phyloP scores from a whole-genome alignment of 2,113 vertebrate genomes.

The Crotalus horridus region DNA sequence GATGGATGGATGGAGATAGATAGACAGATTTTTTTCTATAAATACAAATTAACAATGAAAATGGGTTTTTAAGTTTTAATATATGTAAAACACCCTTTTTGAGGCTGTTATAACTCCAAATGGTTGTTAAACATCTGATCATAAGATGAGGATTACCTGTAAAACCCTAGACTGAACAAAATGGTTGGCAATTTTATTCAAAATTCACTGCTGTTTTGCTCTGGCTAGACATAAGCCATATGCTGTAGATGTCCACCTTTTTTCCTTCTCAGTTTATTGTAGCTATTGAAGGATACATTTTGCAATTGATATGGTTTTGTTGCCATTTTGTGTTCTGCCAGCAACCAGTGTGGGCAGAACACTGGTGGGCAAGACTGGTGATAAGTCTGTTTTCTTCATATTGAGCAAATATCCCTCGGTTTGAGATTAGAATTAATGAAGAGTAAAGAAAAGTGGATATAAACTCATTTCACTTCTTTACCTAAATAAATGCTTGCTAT shows the following conservation, averaged over 20 bases:
- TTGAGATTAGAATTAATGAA: slow-evolving; percentile 5
- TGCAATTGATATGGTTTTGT: background rate
- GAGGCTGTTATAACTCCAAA: background rate
- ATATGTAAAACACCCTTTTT: background rate
- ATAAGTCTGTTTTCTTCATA: background rate
- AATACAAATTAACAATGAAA: background rate
- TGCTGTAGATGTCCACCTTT: background rate
- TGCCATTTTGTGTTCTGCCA: background rate
- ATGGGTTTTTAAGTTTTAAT: background rate
- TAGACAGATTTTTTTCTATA: background rate
- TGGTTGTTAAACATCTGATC: background rate
- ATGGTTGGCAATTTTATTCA: background rate
- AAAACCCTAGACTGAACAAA: background rate
- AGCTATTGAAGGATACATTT: background rate
- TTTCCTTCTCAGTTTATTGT: background rate
- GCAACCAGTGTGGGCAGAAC: background rate
- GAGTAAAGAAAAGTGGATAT: background rate
- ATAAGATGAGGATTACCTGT: background rate
- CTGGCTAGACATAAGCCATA: background rate
- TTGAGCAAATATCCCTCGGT: background rate
- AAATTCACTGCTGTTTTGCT: background rate
- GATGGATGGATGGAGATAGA: background rate
- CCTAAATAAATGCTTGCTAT: background rate
- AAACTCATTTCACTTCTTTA: slow-evolving; percentile 5
- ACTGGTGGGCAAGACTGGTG: background rate